These are phyloP conservation scores for Aphelenchoides avenae DNA, from an alignment of 1,140 invertebrate species.

Conservation along the genomic window DNA sequence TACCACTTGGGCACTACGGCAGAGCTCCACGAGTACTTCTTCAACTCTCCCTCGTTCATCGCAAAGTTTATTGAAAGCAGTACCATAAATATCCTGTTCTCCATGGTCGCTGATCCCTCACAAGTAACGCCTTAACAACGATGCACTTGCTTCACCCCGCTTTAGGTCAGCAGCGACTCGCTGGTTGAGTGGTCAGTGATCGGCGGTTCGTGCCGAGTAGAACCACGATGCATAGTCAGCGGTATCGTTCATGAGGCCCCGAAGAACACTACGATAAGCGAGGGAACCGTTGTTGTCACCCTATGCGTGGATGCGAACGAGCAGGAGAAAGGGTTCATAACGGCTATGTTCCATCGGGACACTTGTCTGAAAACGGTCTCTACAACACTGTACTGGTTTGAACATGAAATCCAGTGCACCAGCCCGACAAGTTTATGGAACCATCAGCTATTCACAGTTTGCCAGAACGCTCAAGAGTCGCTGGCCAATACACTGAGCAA, in stretches of 20 bases:
- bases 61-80: neutral
- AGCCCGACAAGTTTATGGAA: constrained; percentile 1
- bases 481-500: neutral
- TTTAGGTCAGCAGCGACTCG: neutral
- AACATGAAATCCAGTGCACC: neutral
- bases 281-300: too few relatives aligned
- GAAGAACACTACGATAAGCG: neutral
- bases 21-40: constrained; percentile 5
- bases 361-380: neutral
- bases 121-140: neutral
- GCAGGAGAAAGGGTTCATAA: neutral
- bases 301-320: too few relatives aligned
- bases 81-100: neutral
- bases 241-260: neutral
- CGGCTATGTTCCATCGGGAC: neutral
- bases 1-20: constrained; percentile 8
- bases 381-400: neutral
- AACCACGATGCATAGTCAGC: neutral
- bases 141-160: too few relatives aligned
- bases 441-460: neutral
- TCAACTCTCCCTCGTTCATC: neutral
- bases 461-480: neutral
- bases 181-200: neutral
- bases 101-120: neutral
- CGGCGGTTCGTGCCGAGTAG: neutral